Evolutionary conservation across 2,113 vertebrate species (phyloP).

Genomic region (Peromyscus californicus): DNA sequence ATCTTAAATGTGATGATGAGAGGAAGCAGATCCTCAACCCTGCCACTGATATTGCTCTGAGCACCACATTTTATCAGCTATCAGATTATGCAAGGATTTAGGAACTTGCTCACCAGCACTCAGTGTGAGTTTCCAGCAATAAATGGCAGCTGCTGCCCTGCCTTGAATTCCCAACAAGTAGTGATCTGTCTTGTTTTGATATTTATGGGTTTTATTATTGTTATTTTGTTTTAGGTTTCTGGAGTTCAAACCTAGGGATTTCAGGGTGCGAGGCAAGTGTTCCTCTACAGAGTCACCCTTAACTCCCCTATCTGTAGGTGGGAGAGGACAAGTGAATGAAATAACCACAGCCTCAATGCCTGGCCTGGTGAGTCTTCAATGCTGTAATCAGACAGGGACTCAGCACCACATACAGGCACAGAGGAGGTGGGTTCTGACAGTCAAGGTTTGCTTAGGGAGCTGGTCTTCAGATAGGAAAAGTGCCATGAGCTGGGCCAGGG

Average conservation of each 20-base stretch:
- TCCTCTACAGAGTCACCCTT: background rate
- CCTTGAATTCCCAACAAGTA: background rate
- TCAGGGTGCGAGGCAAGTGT: too few relatives aligned
- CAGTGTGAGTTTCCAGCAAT: background rate
- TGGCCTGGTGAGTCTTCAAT: background rate
- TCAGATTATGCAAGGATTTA: accelerated
- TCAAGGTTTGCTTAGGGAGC: background rate
- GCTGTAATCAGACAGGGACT: accelerated
- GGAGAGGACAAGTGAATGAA: background rate
- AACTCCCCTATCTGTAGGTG: background rate
- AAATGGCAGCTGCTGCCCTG: background rate
- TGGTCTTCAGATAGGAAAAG: background rate
- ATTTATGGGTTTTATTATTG: background rate
- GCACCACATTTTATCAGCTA: accelerated
- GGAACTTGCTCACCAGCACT: background rate
- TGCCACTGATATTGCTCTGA: accelerated
- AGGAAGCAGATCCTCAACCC: too few relatives aligned
- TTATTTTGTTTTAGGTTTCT: background rate
- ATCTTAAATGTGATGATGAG: background rate
- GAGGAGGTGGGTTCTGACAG: too few relatives aligned
- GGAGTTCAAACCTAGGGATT: background rate
- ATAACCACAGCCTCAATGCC: accelerated
- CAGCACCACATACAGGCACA: accelerated
- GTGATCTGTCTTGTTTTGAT: background rate
- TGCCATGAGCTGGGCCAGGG: background rate